Conservation (phyloP, 2,797 vertebrate species). For the Mormyrus hasselquistii region DNA sequence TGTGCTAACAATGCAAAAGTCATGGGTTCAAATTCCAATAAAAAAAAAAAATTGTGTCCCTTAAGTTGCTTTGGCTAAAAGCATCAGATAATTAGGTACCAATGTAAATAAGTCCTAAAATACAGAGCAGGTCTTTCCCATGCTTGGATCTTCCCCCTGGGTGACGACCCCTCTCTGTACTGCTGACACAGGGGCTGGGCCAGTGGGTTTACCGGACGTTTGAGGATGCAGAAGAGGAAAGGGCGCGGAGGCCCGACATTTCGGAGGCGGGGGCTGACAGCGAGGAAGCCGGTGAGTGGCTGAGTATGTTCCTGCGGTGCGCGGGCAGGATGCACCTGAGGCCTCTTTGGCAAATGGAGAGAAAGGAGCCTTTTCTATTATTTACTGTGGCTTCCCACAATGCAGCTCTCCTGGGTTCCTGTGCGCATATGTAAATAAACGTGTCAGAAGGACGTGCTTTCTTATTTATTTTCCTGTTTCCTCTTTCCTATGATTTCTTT, state of each 20-base stretch:
- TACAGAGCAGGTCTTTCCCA: neutral
- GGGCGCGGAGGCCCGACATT: slow-evolving; percentile 46
- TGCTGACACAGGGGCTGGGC: slow-evolving; percentile 61
- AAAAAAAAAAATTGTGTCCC: neutral
- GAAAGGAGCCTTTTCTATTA: neutral
- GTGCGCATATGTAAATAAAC: neutral
- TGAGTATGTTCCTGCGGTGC: neutral
- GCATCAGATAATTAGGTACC: neutral
- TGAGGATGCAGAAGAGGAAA: slow-evolving; percentile 80
- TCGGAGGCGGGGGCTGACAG: slow-evolving; percentile 60
- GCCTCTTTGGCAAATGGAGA: neutral
- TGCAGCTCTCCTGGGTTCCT: neutral
- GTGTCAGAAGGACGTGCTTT: neutral
- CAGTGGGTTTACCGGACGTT: slow-evolving; percentile 87
- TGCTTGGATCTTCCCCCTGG: no score
- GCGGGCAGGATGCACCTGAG: neutral
- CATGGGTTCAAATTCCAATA: neutral
- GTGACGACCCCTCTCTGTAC: neutral
- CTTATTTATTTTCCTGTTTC: neutral
- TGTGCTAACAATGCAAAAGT: neutral
- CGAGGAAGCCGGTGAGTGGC: slow-evolving; percentile 66
- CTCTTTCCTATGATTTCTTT: neutral
- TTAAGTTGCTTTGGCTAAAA: neutral
- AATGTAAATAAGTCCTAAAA: neutral
- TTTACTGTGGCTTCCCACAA: neutral